A percentile compares a stretch with the other conserved stretches of the same genome.
These are phyloP conservation scores for Cyclopterus lumpus DNA, from an alignment of 2,797 vertebrate species.

Conservation along the genomic window DNA sequence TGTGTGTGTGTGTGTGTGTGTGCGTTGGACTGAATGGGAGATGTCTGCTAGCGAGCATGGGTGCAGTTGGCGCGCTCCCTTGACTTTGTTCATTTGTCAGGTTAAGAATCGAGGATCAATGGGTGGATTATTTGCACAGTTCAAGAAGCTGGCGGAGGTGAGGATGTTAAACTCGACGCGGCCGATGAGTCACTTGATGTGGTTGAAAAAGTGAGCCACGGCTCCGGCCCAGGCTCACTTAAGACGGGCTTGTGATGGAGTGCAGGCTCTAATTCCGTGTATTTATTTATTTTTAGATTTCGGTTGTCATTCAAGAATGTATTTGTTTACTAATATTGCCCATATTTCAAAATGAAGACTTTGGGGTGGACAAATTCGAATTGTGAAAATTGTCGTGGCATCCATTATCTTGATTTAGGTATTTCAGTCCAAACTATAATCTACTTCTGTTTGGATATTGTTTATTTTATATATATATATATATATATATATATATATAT, in stretches of 20 bases:
- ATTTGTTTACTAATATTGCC: neutral
- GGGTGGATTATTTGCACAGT: conserved; percentile 63
- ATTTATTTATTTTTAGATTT: too few species aligned
- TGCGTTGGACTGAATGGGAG: conserved; percentile 24
- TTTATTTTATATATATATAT: too few species aligned
- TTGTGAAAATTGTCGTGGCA: too few species aligned
- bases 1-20: conserved; percentile 27
- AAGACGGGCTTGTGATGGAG: too few species aligned
- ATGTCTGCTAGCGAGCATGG: conserved; percentile 50
- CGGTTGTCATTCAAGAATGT: neutral
- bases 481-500: too few species aligned
- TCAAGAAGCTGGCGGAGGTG: conserved; percentile 45
- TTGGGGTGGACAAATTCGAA: neutral
- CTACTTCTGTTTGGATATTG: too few species aligned
- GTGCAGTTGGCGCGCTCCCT: conserved; percentile 38
- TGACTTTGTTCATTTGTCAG: conserved; percentile 72
- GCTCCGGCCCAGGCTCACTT: too few species aligned
- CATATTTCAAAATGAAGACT: neutral
- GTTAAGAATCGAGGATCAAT: conserved; percentile 61
- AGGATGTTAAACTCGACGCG: conserved; percentile 52
- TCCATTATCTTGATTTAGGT: too few species aligned
- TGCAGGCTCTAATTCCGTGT: too few species aligned
- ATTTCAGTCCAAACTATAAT: too few species aligned
- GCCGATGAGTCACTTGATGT: conserved; percentile 44
- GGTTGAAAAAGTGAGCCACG: conserved; percentile 42